Evolutionary conservation across 2,797 vertebrate species (phyloP).

Genomic region (Pseudocheirus occidentalis): DNA sequence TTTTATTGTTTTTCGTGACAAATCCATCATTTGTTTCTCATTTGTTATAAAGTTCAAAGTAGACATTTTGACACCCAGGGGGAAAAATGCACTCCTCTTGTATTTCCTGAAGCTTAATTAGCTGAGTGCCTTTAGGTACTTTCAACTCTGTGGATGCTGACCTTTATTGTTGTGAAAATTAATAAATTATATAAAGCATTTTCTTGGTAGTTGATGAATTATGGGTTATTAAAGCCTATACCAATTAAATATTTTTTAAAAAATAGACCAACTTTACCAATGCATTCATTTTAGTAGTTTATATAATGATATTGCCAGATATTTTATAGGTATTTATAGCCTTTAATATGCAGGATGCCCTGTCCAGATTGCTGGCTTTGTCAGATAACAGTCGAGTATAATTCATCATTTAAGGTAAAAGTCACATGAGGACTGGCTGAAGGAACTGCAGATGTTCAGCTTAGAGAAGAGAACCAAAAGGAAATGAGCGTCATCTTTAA

Average conservation of each 20-base stretch:
- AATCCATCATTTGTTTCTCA: conserved; percentile 41
- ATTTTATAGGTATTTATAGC: not conserved
- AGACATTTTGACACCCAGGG: conserved; percentile 35
- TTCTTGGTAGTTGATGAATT: conserved; percentile 63
- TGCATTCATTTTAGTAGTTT: conserved; percentile 30
- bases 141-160: conserved; percentile 48
- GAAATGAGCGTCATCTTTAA: not conserved
- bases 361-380: not conserved
- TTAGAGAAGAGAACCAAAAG: not conserved
- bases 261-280: conserved; percentile 9
- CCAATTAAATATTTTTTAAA: conserved; percentile 20
- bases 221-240: conserved; percentile 32
- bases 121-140: conserved; percentile 38
- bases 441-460: not conserved
- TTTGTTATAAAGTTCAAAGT: conserved; percentile 48
- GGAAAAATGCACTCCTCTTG: conserved; percentile 33
- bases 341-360: not conserved
- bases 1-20: not conserved
- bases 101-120: conserved; percentile 61
- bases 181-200: conserved; percentile 57
- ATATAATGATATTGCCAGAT: not conserved
- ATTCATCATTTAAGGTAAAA: not conserved
- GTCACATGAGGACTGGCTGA: not conserved
- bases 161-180: conserved; percentile 60
- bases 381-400: not conserved